Evolutionary conservation across 2,113 vertebrate species (phyloP), one percentile per base, ranked within the genome.

Genomic region (Grus americana): DNA sequence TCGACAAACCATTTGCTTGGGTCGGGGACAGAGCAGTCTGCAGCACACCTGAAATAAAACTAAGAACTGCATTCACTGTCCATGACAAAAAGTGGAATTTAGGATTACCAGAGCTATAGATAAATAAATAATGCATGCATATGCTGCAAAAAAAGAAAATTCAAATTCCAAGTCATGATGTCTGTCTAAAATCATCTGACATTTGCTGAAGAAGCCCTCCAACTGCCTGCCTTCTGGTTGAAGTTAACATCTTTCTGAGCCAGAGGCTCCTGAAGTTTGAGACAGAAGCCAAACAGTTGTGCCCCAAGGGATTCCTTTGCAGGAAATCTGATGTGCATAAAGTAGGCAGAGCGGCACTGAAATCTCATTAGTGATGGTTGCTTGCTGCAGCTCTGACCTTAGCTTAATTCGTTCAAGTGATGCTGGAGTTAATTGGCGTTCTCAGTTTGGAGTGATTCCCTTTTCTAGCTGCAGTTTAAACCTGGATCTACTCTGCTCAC

Each of bases 331-430:
- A 89, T 91, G 80, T 94, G 67, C 86, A 68, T 32, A 15, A 79
- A 85, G 70, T 0, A 91, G 74, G 90, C 91, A 91, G 92, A 84
- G 59, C 1, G 0, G 50, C 22, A 34, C 73, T 55, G 93, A 75
- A 88, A 90, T 78, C 88, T 92, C 40, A 36, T 96, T 82, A 94
- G 93, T 11, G 12, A 46, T 47, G 75, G 79, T 12, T 81, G 44
- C 66, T 86, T 54, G 70, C 88, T 89, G 94, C 54, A 79, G 91
- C 84, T 84, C 80, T 86, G 85, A 93, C 94, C 86, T 91, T 52
- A 55, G n/a, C 70, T 93, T 66, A 63, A 79, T 81, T 95, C 0
- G 0, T 62, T 79, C 72, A 57, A 92, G 82, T 15, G 86, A 61
- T 85, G 86, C 68, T 49, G 65, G 42, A 90, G 74, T 88, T 93